Percentiles rank a stretch among this genome's conserved stretches.
Evolutionary conservation across 1,140 invertebrate species (phyloP).

Genomic region (Heterodera carotae): DNA sequence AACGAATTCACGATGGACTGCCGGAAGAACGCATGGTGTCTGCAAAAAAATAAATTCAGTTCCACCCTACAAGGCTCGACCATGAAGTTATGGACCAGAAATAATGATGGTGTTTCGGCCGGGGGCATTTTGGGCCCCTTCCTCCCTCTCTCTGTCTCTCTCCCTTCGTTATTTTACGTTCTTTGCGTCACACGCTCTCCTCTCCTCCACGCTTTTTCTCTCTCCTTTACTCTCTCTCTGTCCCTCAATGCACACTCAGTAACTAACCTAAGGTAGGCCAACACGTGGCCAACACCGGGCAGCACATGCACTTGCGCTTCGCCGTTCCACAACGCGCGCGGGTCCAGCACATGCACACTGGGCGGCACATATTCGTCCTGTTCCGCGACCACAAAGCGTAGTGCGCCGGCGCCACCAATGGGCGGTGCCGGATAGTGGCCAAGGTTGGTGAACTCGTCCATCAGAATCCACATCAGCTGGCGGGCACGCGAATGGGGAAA

Average conservation of each 20-base stretch:
- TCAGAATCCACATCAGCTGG: slow-evolving; percentile 93
- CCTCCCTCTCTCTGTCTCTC: no score
- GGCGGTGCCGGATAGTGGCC: slow-evolving; percentile 82
- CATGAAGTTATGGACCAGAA: no score
- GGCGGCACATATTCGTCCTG: slow-evolving; percentile 90
- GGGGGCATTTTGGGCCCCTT: no score
- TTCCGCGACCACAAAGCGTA: slow-evolving; percentile 80
- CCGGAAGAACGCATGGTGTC: background rate
- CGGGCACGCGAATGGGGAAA: slow-evolving; percentile 71
- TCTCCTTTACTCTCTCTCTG: slow-evolving; percentile 66
- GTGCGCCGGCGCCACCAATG: slow-evolving; percentile 78
- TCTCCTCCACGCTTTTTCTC: no score
- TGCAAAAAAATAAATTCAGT: no score
- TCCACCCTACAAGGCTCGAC: no score
- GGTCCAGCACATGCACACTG: slow-evolving; percentile 70
- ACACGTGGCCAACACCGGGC: slow-evolving; percentile 79
- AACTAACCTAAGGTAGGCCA: slow-evolving; percentile 75
- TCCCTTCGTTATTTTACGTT: no score
- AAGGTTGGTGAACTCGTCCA: slow-evolving; percentile 97
- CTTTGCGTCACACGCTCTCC: no score
- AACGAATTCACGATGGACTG: background rate
- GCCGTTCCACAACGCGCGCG: slow-evolving; percentile 71
- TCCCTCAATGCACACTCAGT: slow-evolving; percentile 78
- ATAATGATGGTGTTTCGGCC: no score
- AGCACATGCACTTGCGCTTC: slow-evolving; percentile 79